Base-by-base conservation (phyloP, 1,140 invertebrate genomes). In the Neoseiulus cucumeris region DNA sequence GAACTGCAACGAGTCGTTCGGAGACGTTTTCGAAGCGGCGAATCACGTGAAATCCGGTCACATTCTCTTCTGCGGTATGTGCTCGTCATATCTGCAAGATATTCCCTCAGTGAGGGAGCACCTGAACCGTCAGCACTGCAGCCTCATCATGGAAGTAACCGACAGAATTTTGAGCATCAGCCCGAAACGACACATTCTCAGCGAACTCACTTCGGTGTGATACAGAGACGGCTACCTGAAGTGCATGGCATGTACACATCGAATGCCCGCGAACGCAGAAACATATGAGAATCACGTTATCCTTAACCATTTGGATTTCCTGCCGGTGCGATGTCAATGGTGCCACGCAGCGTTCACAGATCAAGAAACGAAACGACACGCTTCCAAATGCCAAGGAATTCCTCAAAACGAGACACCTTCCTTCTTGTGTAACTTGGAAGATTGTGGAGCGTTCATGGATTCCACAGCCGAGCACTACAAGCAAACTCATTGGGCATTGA, bases 161-260 rank as follows among this genome's bases (percentile, higher is more conserved):
- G 51, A 59, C 22, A n/a, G 51, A 59, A 25, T 59, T 59, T 25
- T 59, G 51, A 25, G 51, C 9, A 59, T 59, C 51, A 59, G 33
- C 22, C 51, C 51, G 2, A 33, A 59, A 20, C 51, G 51, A 25
- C 25, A 59, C 51, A 29, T 59, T 4, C 25, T 59, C 51, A 59
- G 33, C 22, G 51, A 59, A 9, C 51, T 59, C 17, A 59, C 51
- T 1, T 59, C 51, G 17, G 22, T 59, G 12, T 59, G 51, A 12
- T 59, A 59, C 9, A 12, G 51, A 25, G 51, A 59, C 33, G 51
- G 51, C 4, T 17, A 20, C 25, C 51, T 59, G 25, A 25, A 33
- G 14, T 59, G 51, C 51, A 59, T 59, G 51, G 14, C 25, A 12
- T 59, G 51, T 9, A 17, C 22, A 6, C 14, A 29, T 12, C 17